Percentiles rank a stretch among this genome's conserved stretches.
Evolutionary conservation across 1,140 invertebrate genomes (phyloP).

Genomic region (Physella acuta): DNA sequence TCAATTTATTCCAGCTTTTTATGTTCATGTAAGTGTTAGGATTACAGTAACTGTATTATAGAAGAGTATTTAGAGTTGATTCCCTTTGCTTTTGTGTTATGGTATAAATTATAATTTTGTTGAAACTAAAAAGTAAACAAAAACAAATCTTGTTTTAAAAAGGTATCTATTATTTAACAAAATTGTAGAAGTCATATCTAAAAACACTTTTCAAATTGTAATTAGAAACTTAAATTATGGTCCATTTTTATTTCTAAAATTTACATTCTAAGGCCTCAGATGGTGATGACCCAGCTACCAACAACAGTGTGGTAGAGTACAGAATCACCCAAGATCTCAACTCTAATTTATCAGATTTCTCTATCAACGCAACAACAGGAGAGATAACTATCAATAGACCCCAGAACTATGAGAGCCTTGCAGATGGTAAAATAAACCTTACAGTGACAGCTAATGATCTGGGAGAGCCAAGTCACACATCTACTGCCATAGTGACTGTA

Average conservation of each 20-base stretch:
- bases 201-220: too few relatives aligned
- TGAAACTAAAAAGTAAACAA: too few relatives aligned
- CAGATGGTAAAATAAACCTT: background rate
- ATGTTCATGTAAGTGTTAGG: slow-evolving; percentile 5
- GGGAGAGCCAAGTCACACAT: background rate
- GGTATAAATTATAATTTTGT: too few relatives aligned
- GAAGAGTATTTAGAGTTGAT: too few relatives aligned
- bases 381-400: background rate
- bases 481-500: background rate
- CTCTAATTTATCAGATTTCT: background rate
- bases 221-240: too few relatives aligned
- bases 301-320: slow-evolving; percentile 9
- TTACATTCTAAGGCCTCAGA: slow-evolving; percentile 8
- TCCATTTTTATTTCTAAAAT: too few relatives aligned
- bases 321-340: background rate
- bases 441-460: background rate
- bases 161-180: too few relatives aligned
- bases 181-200: too few relatives aligned
- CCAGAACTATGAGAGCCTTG: background rate
- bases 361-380: background rate
- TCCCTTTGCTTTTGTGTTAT: too few relatives aligned
- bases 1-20: background rate
- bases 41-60: too few relatives aligned
- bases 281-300: background rate
- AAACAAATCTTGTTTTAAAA: too few relatives aligned